A percentile compares a stretch with the other conserved stretches of the same genome.
These are phyloP conservation scores for Trissolcus japonicus DNA, from an alignment of 2,888 invertebrate genomes.

Conservation along the genomic window DNA sequence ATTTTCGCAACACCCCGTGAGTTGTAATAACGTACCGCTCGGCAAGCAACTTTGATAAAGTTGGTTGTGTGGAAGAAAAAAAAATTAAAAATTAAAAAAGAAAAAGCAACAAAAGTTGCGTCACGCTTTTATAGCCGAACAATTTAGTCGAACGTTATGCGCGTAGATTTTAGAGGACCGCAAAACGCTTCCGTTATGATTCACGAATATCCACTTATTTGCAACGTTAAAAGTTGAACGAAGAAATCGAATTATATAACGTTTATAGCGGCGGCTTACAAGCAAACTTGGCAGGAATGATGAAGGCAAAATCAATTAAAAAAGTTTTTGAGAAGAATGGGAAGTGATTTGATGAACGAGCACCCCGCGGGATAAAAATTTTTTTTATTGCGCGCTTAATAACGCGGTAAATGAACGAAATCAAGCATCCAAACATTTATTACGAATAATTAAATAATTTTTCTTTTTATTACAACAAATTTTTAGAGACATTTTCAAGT, in stretches of 20 bases:
- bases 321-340: conserved; percentile 26
- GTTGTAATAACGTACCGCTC: conserved; percentile 31
- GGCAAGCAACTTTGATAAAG: conserved; percentile 36
- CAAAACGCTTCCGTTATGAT: conserved; percentile 30
- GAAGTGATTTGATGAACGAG: conserved; percentile 30
- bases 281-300: conserved; percentile 16
- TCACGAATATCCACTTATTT: conserved; percentile 35
- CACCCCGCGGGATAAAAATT: conserved; percentile 2
- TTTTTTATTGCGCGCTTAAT: background rate
- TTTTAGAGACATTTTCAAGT: no score
- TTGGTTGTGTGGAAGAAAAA: conserved; percentile 6
- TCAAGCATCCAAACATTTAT: background rate
- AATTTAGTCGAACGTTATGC: conserved; percentile 15
- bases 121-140: conserved; percentile 32
- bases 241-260: conserved; percentile 50
- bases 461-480: no score
- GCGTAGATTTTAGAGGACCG: conserved; percentile 29
- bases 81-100: no score
- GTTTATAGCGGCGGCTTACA: conserved; percentile 36
- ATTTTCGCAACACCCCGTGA: conserved; percentile 38
- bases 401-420: background rate
- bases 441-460: no score
- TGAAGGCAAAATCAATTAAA: conserved; percentile 35
- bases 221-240: conserved; percentile 45
- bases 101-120: conserved; percentile 30